These are phyloP conservation scores for Euzophera pinguis DNA, from an alignment of 2,888 invertebrate species.

Conservation along the genomic window DNA sequence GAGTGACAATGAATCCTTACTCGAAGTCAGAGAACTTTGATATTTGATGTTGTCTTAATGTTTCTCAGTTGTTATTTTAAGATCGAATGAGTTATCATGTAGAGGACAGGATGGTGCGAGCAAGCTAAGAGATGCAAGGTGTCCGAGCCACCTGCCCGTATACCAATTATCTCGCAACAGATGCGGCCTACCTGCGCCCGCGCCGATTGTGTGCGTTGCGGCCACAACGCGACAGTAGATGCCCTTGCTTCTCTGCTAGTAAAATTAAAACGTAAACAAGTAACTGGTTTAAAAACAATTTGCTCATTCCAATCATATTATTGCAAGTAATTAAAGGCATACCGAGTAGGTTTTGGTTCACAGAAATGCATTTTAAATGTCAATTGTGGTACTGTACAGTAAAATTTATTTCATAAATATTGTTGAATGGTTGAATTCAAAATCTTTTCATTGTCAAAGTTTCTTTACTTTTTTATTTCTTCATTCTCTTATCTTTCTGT, in stretches of 20 bases:
- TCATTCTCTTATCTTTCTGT: too few relatives aligned
- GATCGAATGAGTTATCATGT: background rate
- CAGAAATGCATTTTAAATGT: background rate
- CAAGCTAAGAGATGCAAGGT: constrained; percentile 66
- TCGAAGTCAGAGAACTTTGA: background rate
- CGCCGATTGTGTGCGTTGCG: constrained; percentile 30
- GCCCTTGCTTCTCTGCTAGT: constrained; percentile 21
- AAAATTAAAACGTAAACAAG: constrained; percentile 35
- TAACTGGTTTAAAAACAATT: constrained; percentile 25
- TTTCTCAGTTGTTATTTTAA: background rate
- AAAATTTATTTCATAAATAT: background rate
- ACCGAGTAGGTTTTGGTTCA: background rate
- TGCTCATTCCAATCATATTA: background rate
- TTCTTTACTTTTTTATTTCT: too few relatives aligned
- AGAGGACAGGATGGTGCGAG: constrained; percentile 26
- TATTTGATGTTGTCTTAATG: constrained; percentile 1
- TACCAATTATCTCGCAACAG: constrained; percentile 70
- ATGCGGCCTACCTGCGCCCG: constrained; percentile 64
- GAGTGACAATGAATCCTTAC: constrained; percentile 25
- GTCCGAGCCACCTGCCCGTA: constrained; percentile 65
- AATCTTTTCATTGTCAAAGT: too few relatives aligned
- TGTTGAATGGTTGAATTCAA: too few relatives aligned
- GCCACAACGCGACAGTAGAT: constrained; percentile 28
- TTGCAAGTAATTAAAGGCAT: background rate
- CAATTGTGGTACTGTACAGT: too few relatives aligned